These are phyloP conservation scores for Leptopterna dolabrata DNA, from an alignment of 2,888 invertebrate species.

Conservation along the genomic window DNA sequence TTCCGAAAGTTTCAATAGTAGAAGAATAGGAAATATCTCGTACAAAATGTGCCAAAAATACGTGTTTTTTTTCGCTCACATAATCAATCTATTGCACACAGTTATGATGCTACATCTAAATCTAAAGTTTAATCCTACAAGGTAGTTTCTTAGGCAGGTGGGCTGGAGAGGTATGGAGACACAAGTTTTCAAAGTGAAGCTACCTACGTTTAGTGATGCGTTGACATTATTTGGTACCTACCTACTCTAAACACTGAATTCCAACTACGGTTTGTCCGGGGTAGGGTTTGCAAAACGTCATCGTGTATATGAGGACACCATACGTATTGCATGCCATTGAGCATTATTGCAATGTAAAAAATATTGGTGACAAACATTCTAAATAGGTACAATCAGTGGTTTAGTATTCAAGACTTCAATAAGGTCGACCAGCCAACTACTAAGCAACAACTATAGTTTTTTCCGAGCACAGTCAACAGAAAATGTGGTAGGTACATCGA, in stretches of 20 bases:
- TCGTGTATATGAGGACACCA: not conserved
- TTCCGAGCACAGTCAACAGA: not conserved
- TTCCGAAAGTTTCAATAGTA: not conserved
- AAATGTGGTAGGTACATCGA: not conserved
- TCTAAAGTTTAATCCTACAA: not conserved
- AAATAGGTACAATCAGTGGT: not conserved
- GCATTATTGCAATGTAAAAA: not conserved
- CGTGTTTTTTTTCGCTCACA: not conserved
- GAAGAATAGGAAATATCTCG: not conserved
- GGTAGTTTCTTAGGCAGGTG: not conserved
- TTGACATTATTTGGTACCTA: not conserved
- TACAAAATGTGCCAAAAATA: slow-evolving; percentile 7
- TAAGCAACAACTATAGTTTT: not conserved
- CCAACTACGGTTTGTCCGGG: not conserved
- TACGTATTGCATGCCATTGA: not conserved
- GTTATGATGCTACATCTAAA: not conserved
- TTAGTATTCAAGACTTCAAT: not conserved
- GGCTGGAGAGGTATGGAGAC: not conserved
- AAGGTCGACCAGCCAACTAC: not conserved
- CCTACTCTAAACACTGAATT: not conserved
- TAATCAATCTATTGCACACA: not conserved
- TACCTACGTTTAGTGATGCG: no score
- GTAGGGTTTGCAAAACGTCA: not conserved
- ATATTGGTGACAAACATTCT: not conserved
- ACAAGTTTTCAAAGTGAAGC: not conserved